phyloP scores from a whole-genome alignment of 2,888 invertebrate genomes.

The Oasisia sp. region DNA sequence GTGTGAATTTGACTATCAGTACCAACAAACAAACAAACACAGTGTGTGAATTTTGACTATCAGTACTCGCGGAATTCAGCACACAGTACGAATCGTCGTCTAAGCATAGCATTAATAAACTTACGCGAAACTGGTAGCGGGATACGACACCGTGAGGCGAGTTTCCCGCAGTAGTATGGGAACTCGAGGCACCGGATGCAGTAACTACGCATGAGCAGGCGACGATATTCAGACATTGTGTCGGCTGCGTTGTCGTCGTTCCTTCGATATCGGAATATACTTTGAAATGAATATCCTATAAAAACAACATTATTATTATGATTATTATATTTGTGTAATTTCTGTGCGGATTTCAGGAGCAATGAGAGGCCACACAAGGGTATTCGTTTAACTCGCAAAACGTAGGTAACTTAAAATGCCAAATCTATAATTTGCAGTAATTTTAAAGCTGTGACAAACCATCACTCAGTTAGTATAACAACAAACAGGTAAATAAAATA shows the following conservation, averaged over 20 bases:
- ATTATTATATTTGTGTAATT: neutral
- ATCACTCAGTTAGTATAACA: too few species aligned
- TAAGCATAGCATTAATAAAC: neutral
- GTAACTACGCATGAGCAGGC: neutral
- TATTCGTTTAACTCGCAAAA: too few species aligned
- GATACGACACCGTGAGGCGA: neutral
- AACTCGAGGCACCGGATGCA: neutral
- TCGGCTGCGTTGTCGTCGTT: neutral
- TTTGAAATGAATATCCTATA: neutral
- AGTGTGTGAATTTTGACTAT: too few species aligned
- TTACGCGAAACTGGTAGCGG: neutral
- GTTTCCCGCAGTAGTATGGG: neutral
- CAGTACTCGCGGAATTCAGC: neutral
- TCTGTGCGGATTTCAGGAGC: neutral
- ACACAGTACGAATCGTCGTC: neutral
- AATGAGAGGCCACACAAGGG: too few species aligned
- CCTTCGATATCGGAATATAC: neutral
- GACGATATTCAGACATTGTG: neutral
- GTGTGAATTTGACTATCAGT: too few species aligned
- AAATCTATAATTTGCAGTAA: too few species aligned
- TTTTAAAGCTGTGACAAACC: too few species aligned
- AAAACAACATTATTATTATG: neutral
- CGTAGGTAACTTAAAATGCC: too few species aligned
- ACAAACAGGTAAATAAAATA: too few species aligned
- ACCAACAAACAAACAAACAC: neutral